phyloP scores from a whole-genome alignment of 2,888 invertebrate species.

The Ommatoiulus sabulosus region DNA sequence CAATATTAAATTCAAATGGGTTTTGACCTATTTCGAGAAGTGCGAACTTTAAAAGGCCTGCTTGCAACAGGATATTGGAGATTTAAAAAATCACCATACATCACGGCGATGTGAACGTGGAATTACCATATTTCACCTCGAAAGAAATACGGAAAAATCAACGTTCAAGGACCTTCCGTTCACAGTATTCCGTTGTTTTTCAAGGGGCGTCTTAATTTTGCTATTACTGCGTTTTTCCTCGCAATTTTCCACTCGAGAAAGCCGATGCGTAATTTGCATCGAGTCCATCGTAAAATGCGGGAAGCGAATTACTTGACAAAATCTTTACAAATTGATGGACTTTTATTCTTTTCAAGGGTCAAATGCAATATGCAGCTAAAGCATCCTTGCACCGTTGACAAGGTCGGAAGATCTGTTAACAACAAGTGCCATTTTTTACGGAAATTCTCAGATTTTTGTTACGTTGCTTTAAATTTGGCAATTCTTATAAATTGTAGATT shows the following conservation, averaged over 20 bases:
- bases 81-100: not conserved
- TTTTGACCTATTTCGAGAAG: not conserved
- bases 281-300: not conserved
- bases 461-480: too few relatives aligned
- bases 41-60: not conserved
- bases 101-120: not conserved
- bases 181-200: not conserved
- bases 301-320: too few relatives aligned
- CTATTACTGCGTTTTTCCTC: not conserved
- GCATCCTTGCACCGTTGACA: too few relatives aligned
- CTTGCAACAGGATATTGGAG: not conserved
- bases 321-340: too few relatives aligned
- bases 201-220: too few relatives aligned
- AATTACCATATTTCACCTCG: not conserved
- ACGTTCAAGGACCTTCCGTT: not conserved
- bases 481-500: too few relatives aligned
- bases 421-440: too few relatives aligned
- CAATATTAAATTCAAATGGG: conserved; percentile 17
- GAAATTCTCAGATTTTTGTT: too few relatives aligned
- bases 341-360: too few relatives aligned
- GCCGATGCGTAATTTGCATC: not conserved
- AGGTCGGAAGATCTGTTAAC: too few relatives aligned
- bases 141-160: not conserved
- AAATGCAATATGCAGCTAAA: too few relatives aligned
- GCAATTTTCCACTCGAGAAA: not conserved